These are phyloP conservation scores for Myodes glareolus DNA, from an alignment of 2,113 vertebrate species.

Conservation along the genomic window DNA sequence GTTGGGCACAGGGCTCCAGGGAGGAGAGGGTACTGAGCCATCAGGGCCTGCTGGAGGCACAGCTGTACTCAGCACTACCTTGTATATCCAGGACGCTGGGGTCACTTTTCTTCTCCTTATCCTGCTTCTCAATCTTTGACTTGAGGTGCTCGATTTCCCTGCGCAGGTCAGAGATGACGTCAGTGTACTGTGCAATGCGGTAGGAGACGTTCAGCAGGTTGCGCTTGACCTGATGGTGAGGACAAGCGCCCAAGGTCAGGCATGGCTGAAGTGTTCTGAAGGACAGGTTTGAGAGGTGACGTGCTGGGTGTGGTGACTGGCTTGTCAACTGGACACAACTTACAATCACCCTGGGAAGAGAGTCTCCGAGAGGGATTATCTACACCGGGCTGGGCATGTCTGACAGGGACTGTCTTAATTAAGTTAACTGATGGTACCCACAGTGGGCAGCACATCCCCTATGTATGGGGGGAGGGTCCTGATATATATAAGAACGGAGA, in stretches of 20 bases:
- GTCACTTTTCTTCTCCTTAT: constrained; percentile 60
- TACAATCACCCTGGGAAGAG: neutral
- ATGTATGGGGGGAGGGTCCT: neutral
- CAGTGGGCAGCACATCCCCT: neutral
- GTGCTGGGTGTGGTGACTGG: neutral
- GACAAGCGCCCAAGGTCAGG: neutral
- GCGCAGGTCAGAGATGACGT: constrained; percentile 77
- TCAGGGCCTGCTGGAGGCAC: neutral
- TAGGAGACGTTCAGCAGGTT: constrained; percentile 82
- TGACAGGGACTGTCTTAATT: neutral
- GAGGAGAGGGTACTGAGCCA: neutral
- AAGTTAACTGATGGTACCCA: neutral
- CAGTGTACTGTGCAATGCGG: constrained; percentile 78
- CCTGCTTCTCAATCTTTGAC: constrained; percentile 71
- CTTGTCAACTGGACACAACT: neutral
- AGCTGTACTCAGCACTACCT: neutral
- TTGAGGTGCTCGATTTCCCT: constrained; percentile 79
- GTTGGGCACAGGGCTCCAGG: fast-evolving
- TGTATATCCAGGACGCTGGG: fast-evolving
- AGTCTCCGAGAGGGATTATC: neutral
- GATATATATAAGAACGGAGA: neutral
- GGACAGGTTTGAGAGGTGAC: too few species aligned
- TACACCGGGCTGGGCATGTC: neutral
- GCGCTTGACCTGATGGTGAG: constrained; percentile 82
- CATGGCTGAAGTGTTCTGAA: fast-evolving